Base-by-base conservation (phyloP, 2,797 vertebrate species). In the Pseudocheirus occidentalis region DNA sequence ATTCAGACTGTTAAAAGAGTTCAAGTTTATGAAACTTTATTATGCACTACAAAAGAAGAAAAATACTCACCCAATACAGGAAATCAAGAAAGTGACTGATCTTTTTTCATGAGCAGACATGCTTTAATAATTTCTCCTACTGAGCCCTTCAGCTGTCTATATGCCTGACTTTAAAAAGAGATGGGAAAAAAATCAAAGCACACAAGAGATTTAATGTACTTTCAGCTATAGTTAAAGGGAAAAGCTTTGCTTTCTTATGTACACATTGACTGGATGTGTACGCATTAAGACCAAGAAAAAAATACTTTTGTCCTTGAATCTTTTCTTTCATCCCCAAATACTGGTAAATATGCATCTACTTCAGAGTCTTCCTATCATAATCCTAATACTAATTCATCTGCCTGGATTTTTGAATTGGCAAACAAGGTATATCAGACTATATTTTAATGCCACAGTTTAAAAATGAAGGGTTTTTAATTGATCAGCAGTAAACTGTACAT, bases 71-170 rank as follows among this genome's bases (percentile, higher is more conserved):
- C 57, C 90, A 96, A n/a, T 96, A 81, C 0, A 87, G 2, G 96
- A 97, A 94, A 97, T 96, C 11, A 93, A 97, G 93, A 55, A 87
- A 46, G 62, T 96, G 97, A 97, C 96, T 98, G 98, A 98, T 98
- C 96, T 97, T 95, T 92, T 94, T 96, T 95, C 96, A 97, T 98
- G 94, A 97, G 90, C 97, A 96, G 97, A 93, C 94, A 3, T 96
- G 96, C 97, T 98, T 98, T 97, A 97, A 98, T 97, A 98, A 97
- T 98, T 97, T 97, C 96, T 97, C 97, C 96, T 97, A 28, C 95
- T 92, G 97, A 98, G 97, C 97, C 97, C 97, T 94, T 73, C 91
- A 98, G 97, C 97, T 96, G 96, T 96, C 96, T 97, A 0, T 97
- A 95, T 95, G 93, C 94, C 92, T 95, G 97, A 96, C 95, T 96